Conservation (phyloP, 2,113 vertebrate genomes). For the Seriola aureovittata region DNA sequence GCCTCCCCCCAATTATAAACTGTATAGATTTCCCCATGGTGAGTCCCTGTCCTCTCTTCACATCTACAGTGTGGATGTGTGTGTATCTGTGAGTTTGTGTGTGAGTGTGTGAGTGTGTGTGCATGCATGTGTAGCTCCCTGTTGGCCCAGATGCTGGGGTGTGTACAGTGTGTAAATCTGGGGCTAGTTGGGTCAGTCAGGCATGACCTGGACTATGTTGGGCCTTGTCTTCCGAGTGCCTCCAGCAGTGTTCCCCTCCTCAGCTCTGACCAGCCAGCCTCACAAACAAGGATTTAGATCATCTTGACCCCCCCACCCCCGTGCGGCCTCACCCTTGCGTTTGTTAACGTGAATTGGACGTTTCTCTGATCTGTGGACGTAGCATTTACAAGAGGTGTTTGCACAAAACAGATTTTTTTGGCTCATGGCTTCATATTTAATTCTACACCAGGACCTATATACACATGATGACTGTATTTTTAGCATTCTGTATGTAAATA, state of each 20-base stretch:
- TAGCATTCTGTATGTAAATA: background rate
- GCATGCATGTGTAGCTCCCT: constrained; percentile 47
- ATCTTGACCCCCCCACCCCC: constrained; percentile 54
- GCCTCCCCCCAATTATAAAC: constrained; percentile 81
- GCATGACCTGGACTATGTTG: constrained; percentile 80
- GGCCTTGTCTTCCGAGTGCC: constrained; percentile 76
- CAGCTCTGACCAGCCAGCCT: constrained; percentile 66
- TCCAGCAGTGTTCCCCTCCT: constrained; percentile 76
- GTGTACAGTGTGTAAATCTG: constrained; percentile 83
- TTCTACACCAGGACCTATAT: background rate
- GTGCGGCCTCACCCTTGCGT: constrained; percentile 41
- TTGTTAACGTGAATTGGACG: constrained; percentile 61
- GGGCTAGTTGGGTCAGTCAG: constrained; percentile 78
- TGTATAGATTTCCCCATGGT: constrained; percentile 79
- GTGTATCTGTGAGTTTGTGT: constrained; percentile 13
- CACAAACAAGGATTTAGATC: constrained; percentile 82
- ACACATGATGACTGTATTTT: background rate
- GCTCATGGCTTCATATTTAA: constrained; percentile 6
- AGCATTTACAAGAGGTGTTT: constrained; percentile 24
- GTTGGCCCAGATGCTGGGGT: constrained; percentile 76
- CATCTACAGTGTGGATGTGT: constrained; percentile 58
- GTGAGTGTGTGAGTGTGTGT: constrained; percentile 13
- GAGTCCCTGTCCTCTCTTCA: constrained; percentile 72
- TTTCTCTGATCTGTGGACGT: constrained; percentile 12
- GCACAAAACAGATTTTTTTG: background rate